Conservation (phyloP, 1,140 invertebrate genomes). For the Drosophila albomicans region DNA sequence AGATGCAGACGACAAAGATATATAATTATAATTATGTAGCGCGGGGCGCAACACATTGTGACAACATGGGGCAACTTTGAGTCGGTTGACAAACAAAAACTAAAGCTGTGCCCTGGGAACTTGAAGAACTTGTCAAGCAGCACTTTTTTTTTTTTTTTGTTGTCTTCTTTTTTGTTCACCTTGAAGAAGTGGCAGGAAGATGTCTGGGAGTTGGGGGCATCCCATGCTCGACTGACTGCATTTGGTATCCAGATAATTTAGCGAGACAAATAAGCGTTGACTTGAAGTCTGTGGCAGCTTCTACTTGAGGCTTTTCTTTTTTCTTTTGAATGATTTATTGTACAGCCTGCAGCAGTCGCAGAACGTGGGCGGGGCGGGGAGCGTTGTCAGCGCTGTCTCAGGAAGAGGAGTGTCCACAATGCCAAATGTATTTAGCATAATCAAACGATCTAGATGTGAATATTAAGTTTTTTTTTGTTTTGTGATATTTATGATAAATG, state of each 20-base stretch:
- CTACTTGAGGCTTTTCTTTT: neutral
- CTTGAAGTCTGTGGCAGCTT: slow-evolving; percentile 42
- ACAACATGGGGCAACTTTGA: slow-evolving; percentile 49
- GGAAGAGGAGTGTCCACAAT: slow-evolving; percentile 1
- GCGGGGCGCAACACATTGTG: slow-evolving; percentile 51
- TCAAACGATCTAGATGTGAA: slow-evolving; percentile 5
- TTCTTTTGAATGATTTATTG: neutral
- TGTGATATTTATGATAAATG: neutral
- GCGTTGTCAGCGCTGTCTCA: neutral
- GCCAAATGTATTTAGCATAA: neutral
- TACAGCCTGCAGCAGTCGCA: neutral
- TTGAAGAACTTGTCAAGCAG: slow-evolving; percentile 52
- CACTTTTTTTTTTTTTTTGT: slow-evolving; percentile 2
- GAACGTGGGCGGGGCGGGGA: neutral
- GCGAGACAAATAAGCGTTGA: slow-evolving; percentile 58
- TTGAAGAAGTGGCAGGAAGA: slow-evolving; percentile 19
- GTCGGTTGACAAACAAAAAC: slow-evolving; percentile 35
- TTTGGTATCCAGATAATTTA: slow-evolving; percentile 53
- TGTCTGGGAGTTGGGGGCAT: neutral
- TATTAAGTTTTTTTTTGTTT: neutral
- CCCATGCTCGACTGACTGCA: slow-evolving; percentile 38
- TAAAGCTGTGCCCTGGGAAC: slow-evolving; percentile 32
- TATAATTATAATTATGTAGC: slow-evolving; percentile 52
- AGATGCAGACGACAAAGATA: slow-evolving; percentile 1
- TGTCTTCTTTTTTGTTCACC: slow-evolving; percentile 4